These are phyloP conservation scores for Leptopilina syphax DNA, from an alignment of 2,888 invertebrate species.

Conservation along the genomic window DNA sequence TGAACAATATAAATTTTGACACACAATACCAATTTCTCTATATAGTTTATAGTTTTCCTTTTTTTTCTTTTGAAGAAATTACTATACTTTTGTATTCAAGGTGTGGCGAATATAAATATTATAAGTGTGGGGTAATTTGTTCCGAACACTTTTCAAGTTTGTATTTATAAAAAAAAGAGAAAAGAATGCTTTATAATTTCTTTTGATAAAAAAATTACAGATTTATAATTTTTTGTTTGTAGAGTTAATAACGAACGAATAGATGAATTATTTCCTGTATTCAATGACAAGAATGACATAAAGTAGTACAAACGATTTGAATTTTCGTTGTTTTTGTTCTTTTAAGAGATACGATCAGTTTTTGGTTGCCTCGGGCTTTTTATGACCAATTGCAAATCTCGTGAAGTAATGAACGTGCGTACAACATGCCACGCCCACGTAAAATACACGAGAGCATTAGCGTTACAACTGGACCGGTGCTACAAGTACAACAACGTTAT, in stretches of 20 bases:
- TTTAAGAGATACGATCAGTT: conserved; percentile 35
- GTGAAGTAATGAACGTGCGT: conserved; percentile 67
- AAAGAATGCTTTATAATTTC: background rate
- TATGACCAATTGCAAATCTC: conserved; percentile 66
- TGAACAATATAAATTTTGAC: background rate
- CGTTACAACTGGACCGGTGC: conserved; percentile 66
- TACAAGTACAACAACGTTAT: too few relatives aligned
- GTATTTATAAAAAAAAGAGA: background rate
- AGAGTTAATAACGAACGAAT: too few relatives aligned
- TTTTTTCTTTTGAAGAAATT: conserved; percentile 16
- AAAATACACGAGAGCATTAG: conserved; percentile 66
- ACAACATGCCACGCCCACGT: conserved; percentile 66
- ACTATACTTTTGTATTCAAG: conserved; percentile 24
- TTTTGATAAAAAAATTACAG: background rate
- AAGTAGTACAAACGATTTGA: background rate
- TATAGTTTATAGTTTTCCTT: background rate
- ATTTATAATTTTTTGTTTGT: too few relatives aligned
- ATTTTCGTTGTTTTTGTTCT: too few relatives aligned
- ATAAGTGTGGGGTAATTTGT: conserved; percentile 22
- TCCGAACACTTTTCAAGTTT: background rate
- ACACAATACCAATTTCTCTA: background rate
- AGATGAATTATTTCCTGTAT: too few relatives aligned
- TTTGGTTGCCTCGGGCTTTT: conserved; percentile 46
- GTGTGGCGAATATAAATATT: conserved; percentile 25
- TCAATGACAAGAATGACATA: background rate